Evolutionary conservation across 2,888 invertebrate species (phyloP), one percentile per base, ranked within the genome.

Genomic region (Philhelius pedissequus): DNA sequence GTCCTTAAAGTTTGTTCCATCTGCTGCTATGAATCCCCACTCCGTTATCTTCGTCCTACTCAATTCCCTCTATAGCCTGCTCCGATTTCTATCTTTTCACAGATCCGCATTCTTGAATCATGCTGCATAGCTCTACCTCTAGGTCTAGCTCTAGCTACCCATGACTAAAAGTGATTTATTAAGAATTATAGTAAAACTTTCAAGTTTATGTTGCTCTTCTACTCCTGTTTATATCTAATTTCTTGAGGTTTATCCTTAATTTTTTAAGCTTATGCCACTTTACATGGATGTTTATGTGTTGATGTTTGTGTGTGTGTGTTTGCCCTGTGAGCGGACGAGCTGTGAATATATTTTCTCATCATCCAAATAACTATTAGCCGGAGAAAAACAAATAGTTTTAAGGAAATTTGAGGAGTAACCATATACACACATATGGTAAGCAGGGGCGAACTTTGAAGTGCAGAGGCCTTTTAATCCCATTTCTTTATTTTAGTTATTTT

Each of bases 161-260:
- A 74, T 54, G 78, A 74, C 83, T 69, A 74, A 75, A 75, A 78
- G 74, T 83, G 83, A 83, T 83, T 83, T 83, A 83, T 78, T 74
- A 78, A 83, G 83, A 83, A 83, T 83, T 78, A 83, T 75, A 78
- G 74, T 83, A 78, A 70, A 83, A 78, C 83, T 78, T 78, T 38
- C 64, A 78, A 83, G 78, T 78, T 75, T 83, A 60, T 78, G 70
- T 74, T 66, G 82, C 22, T 43, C 58, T 74, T 43, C 58, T 74
- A n/a, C 48, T 48, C 64, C 83, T 83, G 54, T 83, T 83, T 75
- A 66, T 78, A 78, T 78, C 78, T 70, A 83, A 83, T 78, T 83
- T 83, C 78, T 78, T 43, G 50, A 52, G 78, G 74, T 78, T 83
- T 78, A 78, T 78, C 74, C 78, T 45, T 78, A 83, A 83, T 83